These are phyloP conservation scores for Erpobdella octoculata DNA, from an alignment of 2,888 invertebrate species.

Conservation along the genomic window DNA sequence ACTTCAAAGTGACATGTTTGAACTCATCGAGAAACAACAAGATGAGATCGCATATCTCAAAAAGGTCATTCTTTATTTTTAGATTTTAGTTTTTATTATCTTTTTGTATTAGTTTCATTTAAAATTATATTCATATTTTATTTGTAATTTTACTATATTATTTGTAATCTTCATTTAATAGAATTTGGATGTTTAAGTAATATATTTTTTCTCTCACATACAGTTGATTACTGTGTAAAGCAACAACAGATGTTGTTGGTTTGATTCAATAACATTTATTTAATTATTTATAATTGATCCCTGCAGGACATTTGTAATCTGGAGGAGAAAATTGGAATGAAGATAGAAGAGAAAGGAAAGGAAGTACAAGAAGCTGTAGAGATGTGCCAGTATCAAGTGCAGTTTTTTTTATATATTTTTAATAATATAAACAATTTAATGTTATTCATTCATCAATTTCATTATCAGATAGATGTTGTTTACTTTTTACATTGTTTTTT, in stretches of 20 bases:
- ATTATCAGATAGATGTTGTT: too few species aligned
- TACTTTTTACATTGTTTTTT: too few species aligned
- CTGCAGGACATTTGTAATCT: neutral
- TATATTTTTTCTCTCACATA: too few species aligned
- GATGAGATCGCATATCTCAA: neutral
- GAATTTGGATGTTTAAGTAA: too few species aligned
- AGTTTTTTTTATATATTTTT: neutral
- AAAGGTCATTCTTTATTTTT: too few species aligned
- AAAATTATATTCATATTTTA: too few species aligned
- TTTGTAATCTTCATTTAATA: too few species aligned
- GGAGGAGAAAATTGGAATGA: neutral
- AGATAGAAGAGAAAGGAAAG: constrained; percentile 5
- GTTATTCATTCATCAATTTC: neutral
- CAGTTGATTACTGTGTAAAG: neutral
- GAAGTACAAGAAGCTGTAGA: constrained; percentile 8
- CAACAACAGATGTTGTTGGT: neutral
- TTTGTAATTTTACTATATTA: too few species aligned
- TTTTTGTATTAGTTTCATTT: too few species aligned
- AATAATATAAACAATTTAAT: neutral
- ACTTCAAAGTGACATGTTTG: neutral
- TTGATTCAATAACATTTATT: neutral
- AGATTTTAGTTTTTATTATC: too few species aligned
- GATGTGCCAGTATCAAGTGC: neutral
- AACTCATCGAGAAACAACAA: neutral
- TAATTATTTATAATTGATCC: neutral